A percentile compares a stretch with the other conserved stretches of the same genome.
These are phyloP conservation scores for Protomyctophum bolini DNA, from an alignment of 2,113 vertebrate species.

Conservation along the genomic window DNA sequence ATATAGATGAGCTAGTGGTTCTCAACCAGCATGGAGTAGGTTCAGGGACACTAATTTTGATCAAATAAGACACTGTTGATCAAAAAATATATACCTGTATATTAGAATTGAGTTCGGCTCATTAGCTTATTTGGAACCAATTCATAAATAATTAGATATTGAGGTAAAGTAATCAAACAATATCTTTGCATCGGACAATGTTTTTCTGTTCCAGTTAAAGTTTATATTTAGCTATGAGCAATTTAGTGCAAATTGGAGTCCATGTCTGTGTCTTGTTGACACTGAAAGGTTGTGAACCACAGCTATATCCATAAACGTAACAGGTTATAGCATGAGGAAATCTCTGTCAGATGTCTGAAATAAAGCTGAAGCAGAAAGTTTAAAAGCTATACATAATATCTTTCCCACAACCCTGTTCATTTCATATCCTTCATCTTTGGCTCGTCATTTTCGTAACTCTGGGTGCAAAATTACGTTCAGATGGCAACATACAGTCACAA, in stretches of 20 bases:
- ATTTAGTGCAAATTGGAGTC: neutral
- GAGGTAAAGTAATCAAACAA: neutral
- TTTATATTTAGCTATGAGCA: too few relatives aligned
- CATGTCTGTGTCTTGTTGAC: neutral
- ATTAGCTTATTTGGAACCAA: too few relatives aligned
- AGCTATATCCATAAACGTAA: neutral
- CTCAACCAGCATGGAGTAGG: slow-evolving; percentile 1
- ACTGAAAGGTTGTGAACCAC: slow-evolving; percentile 3
- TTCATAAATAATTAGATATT: neutral
- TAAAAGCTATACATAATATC: slow-evolving; percentile 22
- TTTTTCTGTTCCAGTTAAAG: too few relatives aligned
- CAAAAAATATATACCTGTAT: too few relatives aligned
- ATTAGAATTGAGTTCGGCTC: too few relatives aligned
- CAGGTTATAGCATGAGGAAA: slow-evolving; percentile 8
- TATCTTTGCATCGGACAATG: too few relatives aligned
- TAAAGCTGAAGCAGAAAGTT: slow-evolving; percentile 45
- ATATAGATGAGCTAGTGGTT: neutral
- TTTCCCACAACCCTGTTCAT: slow-evolving; percentile 4
- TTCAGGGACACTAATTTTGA: neutral
- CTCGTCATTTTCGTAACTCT: slow-evolving; percentile 1
- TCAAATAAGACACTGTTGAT: too few relatives aligned
- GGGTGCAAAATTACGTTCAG: neutral
- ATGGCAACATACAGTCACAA: slow-evolving; percentile 18
- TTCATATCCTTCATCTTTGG: slow-evolving; percentile 58
- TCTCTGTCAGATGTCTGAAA: slow-evolving; percentile 11